Evolutionary conservation across 2,113 vertebrate species (phyloP).

Genomic region (Labrus mixtus): DNA sequence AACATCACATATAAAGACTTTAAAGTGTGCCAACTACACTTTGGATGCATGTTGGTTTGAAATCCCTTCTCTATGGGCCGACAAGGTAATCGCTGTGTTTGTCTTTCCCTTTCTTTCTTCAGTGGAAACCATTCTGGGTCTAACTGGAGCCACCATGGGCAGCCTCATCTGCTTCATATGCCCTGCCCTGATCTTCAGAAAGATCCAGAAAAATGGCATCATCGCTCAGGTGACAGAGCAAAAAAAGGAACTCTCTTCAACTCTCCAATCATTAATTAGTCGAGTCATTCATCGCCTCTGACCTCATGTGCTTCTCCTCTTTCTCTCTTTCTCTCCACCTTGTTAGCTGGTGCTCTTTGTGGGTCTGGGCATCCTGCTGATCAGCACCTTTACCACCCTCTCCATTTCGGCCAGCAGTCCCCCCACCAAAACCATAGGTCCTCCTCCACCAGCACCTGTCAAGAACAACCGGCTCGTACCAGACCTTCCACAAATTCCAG

Average conservation of each 20-base stretch:
- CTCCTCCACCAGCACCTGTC: slow-evolving; percentile 63
- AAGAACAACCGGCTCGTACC: slow-evolving; percentile 56
- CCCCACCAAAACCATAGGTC: slow-evolving; percentile 61
- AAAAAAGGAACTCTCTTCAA: neutral
- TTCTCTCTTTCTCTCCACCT: no score
- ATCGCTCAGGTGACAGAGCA: slow-evolving; percentile 88
- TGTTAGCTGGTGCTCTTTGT: slow-evolving; percentile 92
- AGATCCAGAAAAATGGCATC: slow-evolving; percentile 91
- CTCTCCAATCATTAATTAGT: neutral
- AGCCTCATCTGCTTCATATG: slow-evolving; percentile 99
- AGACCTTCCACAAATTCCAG: slow-evolving; percentile 63
- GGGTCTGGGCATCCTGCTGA: slow-evolving; percentile 92
- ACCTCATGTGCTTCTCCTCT: neutral
- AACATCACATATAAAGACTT: no score
- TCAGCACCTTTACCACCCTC: slow-evolving; percentile 94
- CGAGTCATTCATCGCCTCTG: neutral
- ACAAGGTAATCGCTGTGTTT: neutral
- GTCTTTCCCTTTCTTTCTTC: slow-evolving; percentile 43
- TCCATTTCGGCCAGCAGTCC: slow-evolving; percentile 81
- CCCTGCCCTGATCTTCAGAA: slow-evolving; percentile 95
- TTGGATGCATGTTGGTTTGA: neutral
- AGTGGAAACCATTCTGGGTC: slow-evolving; percentile 98
- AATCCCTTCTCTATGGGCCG: neutral
- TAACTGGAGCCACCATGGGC: slow-evolving; percentile 98
- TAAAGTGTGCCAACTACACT: no score